phyloP scores from a whole-genome alignment of 2,888 invertebrate species.

The Serripes groenlandicus region DNA sequence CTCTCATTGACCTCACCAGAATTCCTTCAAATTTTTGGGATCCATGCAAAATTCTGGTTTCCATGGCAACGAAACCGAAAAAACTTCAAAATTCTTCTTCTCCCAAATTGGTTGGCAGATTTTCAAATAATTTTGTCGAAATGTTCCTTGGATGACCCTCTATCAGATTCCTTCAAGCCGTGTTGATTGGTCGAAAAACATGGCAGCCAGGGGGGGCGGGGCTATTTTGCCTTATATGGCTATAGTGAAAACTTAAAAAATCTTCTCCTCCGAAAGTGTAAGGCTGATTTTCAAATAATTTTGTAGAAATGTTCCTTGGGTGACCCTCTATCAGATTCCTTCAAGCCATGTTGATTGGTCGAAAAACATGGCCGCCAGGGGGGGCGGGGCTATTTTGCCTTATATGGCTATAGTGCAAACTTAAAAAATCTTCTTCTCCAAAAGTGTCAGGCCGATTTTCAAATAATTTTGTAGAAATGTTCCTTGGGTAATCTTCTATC shows the following conservation, averaged over 20 bases:
- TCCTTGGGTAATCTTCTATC: not conserved
- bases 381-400: not conserved
- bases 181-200: not conserved
- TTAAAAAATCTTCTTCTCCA: not conserved
- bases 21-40: not conserved
- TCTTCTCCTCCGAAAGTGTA: not conserved
- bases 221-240: not conserved
- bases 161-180: not conserved
- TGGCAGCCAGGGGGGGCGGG: not conserved
- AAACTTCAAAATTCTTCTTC: not conserved
- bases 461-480: not conserved
- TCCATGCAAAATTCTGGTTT: not conserved
- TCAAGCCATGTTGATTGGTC: not conserved
- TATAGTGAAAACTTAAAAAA: not conserved
- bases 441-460: not conserved
- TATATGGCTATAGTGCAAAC: not conserved
- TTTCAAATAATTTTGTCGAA: not conserved
- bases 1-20: not conserved
- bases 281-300: not conserved
- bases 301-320: not conserved
- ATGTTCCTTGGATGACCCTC: not conserved
- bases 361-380: not conserved
- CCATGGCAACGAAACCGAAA: not conserved
- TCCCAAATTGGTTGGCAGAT: not conserved
- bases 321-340: not conserved